Conservation (phyloP, 2,797 vertebrate species). For the Gymnocypris eckloni region DNA sequence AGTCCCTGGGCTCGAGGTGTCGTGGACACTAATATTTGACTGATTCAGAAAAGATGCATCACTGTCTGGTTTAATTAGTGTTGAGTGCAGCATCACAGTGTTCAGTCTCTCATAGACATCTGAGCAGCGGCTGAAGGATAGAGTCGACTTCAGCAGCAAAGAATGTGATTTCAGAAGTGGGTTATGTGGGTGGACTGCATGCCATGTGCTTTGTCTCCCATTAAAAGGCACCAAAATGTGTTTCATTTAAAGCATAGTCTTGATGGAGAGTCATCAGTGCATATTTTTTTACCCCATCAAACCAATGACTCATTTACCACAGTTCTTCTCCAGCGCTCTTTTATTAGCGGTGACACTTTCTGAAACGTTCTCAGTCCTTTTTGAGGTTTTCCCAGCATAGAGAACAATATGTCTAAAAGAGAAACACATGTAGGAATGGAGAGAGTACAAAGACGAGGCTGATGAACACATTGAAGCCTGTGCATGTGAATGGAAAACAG, state of each 20-base stretch:
- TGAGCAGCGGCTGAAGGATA: conserved; percentile 42
- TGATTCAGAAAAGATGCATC: background rate
- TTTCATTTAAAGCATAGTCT: conserved; percentile 54
- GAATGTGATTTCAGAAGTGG: conserved; percentile 45
- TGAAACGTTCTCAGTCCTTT: conserved; percentile 70
- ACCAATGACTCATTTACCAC: conserved; percentile 73
- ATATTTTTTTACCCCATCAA: conserved; percentile 76
- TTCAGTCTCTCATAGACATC: conserved; percentile 30
- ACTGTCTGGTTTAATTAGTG: background rate
- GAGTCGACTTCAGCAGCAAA: conserved; percentile 50
- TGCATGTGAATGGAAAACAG: background rate
- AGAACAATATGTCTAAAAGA: conserved; percentile 67
- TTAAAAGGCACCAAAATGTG: conserved; percentile 55
- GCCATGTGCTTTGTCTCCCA: conserved; percentile 36
- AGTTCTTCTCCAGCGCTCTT: conserved; percentile 67
- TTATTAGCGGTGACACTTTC: conserved; percentile 73
- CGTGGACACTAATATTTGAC: background rate
- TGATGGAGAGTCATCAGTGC: conserved; percentile 55
- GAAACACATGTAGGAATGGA: conserved; percentile 66
- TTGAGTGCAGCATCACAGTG: conserved; percentile 9
- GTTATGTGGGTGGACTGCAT: conserved; percentile 46
- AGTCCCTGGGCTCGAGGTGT: background rate
- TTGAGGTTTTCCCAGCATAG: conserved; percentile 70
- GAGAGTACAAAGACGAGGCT: conserved; percentile 66
- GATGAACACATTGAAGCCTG: conserved; percentile 45